phyloP scores from a whole-genome alignment of 2,113 vertebrate species.

The Protomyctophum bolini region DNA sequence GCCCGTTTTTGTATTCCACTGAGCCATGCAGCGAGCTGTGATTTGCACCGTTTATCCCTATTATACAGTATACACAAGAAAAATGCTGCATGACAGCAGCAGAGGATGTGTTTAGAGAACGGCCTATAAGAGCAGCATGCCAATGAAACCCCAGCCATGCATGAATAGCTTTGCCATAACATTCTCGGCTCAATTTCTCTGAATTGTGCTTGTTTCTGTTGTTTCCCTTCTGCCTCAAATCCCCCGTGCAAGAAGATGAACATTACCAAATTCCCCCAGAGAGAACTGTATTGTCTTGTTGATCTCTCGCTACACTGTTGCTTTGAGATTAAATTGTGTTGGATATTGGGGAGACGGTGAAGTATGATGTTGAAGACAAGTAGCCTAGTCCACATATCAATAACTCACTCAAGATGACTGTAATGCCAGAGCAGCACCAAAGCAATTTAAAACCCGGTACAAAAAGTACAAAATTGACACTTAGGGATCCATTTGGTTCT shows the following conservation, averaged over 20 bases:
- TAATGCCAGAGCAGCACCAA: too few relatives aligned
- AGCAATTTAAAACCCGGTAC: too few relatives aligned
- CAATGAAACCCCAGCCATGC: background rate
- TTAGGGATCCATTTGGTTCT: too few relatives aligned
- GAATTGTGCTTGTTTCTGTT: background rate
- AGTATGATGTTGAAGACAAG: background rate
- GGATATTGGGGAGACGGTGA: background rate
- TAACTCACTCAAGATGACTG: background rate
- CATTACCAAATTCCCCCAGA: background rate
- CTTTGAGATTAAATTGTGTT: background rate
- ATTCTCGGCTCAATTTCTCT: background rate
- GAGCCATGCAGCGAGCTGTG: constrained; percentile 4
- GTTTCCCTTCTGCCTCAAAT: background rate
- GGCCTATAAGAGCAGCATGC: background rate
- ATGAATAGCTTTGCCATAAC: constrained; percentile 3
- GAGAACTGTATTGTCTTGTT: background rate
- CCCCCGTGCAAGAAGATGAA: background rate
- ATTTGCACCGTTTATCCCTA: background rate
- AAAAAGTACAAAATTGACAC: too few relatives aligned
- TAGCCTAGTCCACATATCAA: background rate
- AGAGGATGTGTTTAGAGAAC: background rate
- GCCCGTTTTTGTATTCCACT: constrained; percentile 12
- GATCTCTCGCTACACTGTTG: constrained; percentile 1
- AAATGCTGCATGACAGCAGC: background rate
- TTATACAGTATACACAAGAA: background rate